Evolutionary conservation across 2,888 invertebrate species (phyloP), one percentile per base, ranked within the genome.

Genomic region (Drosophila colorata): DNA sequence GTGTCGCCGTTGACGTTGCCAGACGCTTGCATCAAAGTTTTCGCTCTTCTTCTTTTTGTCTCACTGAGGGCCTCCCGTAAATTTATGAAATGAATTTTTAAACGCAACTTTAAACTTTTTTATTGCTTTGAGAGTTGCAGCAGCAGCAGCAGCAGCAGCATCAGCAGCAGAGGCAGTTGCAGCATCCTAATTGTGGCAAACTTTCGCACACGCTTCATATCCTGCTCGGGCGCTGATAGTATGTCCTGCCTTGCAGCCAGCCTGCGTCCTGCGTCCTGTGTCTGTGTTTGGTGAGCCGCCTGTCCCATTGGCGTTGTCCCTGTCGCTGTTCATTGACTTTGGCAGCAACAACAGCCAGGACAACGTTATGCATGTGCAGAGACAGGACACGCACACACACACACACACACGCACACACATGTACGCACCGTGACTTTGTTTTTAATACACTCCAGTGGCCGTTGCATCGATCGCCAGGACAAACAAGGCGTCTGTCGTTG

Each of bases 21-120:
- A 61, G 72, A 67, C 67, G 46, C 48, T 74, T 69, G 63, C 68
- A 80, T 81, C 74, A 76, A 81, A 72, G 70, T 71, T 63, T 44
- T 40, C 38, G 47, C 33, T 38, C 38, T 18, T 11, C 16, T 4
- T 14, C 18, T 18, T 11, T 18, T 4, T 7, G 49, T 11, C 41
- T 37, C 56, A 52, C 41, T 46, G 48, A 38, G 51, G 51, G 63
- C 58, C 46, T 67, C 23, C 52, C 38, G 59, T 55, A 80, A 83
- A 87, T 83, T 86, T 85, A 75, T 86, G 81, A 70, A 86, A 83
- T 86, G 81, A 61, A 86, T 85, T 67, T 85, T 87, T 85, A 85
- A 85, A 80, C 74, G 78, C 57, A 85, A 87, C 80, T 83, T 85
- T 77, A 80, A 86, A 86, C 69, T 87, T 86, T 85, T 86, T 86